Percentiles rank a stretch among this genome's conserved stretches.
Conservation (phyloP, 2,797 vertebrate genomes). For the Knipowitschia caucasica region DNA sequence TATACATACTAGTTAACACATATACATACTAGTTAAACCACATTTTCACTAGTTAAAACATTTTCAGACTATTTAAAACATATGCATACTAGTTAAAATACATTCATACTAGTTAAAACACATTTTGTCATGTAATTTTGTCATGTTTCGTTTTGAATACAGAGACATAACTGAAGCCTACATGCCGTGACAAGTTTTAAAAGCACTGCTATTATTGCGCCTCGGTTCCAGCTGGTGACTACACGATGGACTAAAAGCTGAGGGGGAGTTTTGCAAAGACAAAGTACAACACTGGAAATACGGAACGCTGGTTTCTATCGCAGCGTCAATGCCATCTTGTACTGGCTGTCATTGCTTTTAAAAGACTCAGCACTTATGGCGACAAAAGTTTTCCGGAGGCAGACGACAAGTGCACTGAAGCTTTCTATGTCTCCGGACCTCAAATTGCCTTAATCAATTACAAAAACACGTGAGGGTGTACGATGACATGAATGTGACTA, state of each 20-base stretch:
- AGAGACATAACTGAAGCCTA: not conserved
- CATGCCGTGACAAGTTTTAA: not conserved
- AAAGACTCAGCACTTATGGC: constrained; percentile 60
- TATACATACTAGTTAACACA: too few species aligned
- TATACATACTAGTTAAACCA: too few species aligned
- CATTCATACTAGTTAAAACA: too few species aligned
- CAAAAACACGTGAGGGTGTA: constrained; percentile 25
- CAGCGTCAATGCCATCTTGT: constrained; percentile 46
- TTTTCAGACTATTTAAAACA: too few species aligned
- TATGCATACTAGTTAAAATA: too few species aligned
- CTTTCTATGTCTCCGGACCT: constrained; percentile 43
- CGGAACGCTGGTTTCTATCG: constrained; percentile 39
- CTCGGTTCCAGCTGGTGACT: constrained; percentile 36
- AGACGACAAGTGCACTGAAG: constrained; percentile 44
- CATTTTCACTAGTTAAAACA: too few species aligned
- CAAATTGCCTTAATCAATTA: constrained; percentile 71
- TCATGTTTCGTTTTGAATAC: not conserved
- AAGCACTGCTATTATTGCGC: constrained; percentile 7
- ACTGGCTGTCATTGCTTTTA: constrained; percentile 34
- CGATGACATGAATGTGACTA: constrained; percentile 26
- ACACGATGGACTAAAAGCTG: constrained; percentile 17
- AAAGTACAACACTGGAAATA: constrained; percentile 22
- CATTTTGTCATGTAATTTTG: not conserved
- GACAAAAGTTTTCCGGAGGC: constrained; percentile 54
- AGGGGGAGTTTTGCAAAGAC: constrained; percentile 24